A percentile compares a stretch with the other conserved stretches of the same genome.
Evolutionary conservation across 2,888 invertebrate genomes (phyloP).

Genomic region (Ctenicera cuprea): DNA sequence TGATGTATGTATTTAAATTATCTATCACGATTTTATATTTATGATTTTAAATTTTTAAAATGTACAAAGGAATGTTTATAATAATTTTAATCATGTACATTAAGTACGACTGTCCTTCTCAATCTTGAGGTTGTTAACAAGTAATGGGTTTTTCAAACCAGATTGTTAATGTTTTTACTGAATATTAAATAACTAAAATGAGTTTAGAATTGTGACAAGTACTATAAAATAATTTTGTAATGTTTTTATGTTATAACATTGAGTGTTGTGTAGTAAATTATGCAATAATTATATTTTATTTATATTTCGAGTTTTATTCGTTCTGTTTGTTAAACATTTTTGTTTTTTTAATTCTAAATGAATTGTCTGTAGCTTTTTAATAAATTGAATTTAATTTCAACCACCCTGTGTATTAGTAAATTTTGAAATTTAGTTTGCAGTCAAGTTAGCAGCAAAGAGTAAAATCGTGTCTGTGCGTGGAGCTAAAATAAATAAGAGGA

Average conservation of each 20-base stretch:
- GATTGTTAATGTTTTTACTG: too few species aligned
- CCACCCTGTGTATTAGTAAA: too few species aligned
- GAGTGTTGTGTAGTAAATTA: slow-evolving; percentile 24
- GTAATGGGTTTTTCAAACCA: too few species aligned
- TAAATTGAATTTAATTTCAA: not conserved
- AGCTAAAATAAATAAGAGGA: too few species aligned
- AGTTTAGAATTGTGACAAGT: too few species aligned
- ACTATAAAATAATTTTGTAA: slow-evolving; percentile 6
- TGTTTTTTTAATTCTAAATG: not conserved
- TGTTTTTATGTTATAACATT: slow-evolving; percentile 1
- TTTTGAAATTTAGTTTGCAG: too few species aligned
- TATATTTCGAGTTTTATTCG: slow-evolving; percentile 12
- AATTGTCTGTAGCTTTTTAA: not conserved
- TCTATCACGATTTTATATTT: slow-evolving; percentile 34
- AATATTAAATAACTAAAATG: too few species aligned
- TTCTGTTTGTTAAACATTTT: not conserved
- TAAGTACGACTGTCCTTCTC: slow-evolving; percentile 6
- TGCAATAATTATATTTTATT: slow-evolving; percentile 28
- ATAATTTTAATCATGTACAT: slow-evolving; percentile 30
- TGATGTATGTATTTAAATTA: slow-evolving; percentile 42
- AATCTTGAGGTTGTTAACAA: too few species aligned
- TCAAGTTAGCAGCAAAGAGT: too few species aligned
- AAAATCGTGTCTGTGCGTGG: too few species aligned
- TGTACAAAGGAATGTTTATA: slow-evolving; percentile 44
- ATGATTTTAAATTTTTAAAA: slow-evolving; percentile 19